Base-by-base conservation (phyloP, 2,888 invertebrate species). In the Petrolisthes manimaculis region DNA sequence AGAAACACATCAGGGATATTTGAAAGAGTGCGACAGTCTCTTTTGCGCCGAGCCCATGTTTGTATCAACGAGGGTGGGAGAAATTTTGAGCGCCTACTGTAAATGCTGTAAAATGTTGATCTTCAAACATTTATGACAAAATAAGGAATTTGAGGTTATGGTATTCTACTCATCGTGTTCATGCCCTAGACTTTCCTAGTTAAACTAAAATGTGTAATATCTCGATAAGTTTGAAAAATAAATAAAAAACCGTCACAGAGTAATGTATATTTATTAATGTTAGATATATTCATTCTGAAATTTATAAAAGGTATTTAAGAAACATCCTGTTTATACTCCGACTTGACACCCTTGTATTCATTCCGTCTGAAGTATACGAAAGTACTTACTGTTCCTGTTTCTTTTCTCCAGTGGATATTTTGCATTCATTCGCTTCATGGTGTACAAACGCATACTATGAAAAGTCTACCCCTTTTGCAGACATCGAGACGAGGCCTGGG, bases 1-100 rank as follows among this genome's bases (percentile, higher is more conserved):
- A 53, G 77, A 77, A 77, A 77, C 53, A 53, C 53, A 4, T 3
- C 77, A 77, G 77, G 77, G 71, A 71, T 77, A 77, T 77, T 12
- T 77, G 9, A 53, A 77, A 9, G 51, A 14, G 77, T 77, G 12
- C 14, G 24, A 8, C 77, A 77, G 53, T 77, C 77, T 53, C 37
- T 14, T 24, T 24, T 77, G 77, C 9, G 77, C 37, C 77, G 51
- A 37, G 24, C 77, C 14, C 51, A 77, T 14, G 77, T 51, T 14
- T 77, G 77, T 77, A 77, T 71, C 8, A 71, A 51, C 12, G 77
- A 51, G 53, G 77, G 53, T 14, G 53, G 77, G 53, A 14, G 77
- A 53, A 77, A 77, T 9, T 77, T 77, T 51, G 24, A 77, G 9
- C 77, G 5, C 24, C 53, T 77, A 9, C 37, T 77, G 77, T 77